phyloP scores from a whole-genome alignment of 2,797 vertebrate genomes.

The Pterois miles region DNA sequence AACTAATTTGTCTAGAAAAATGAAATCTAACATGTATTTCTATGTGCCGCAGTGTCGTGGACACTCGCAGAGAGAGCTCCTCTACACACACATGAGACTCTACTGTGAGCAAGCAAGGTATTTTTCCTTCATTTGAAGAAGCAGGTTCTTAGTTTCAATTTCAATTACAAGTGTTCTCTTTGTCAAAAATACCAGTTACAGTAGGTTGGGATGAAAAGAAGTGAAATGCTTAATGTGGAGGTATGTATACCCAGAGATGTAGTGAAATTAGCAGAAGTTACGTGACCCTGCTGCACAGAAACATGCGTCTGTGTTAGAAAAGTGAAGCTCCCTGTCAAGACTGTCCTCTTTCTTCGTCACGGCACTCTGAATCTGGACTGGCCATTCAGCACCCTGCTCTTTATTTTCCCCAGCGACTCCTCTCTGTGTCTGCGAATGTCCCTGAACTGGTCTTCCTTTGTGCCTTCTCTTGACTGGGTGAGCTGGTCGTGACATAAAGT shows the following conservation, averaged over 20 bases:
- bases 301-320: conserved; percentile 21
- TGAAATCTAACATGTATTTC: conserved; percentile 16
- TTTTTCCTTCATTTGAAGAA: neutral
- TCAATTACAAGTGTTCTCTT: neutral
- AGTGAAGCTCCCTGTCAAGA: conserved; percentile 29
- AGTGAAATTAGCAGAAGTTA: neutral
- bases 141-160: neutral
- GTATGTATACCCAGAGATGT: neutral
- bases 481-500: conserved; percentile 36
- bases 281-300: conserved; percentile 50
- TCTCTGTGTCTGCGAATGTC: neutral
- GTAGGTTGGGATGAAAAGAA: neutral
- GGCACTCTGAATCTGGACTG: conserved; percentile 29
- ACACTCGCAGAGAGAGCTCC: conserved; percentile 73
- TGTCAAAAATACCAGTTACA: neutral
- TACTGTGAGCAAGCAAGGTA: conserved; percentile 60
- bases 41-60: conserved; percentile 61
- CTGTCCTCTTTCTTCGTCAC: conserved; percentile 3
- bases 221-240: neutral
- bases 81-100: conserved; percentile 62
- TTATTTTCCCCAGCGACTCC: neutral
- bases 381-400: conserved; percentile 12
- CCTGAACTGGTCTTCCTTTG: conserved; percentile 54
- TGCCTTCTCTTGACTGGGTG: conserved; percentile 74
- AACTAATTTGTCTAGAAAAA: neutral